These are phyloP conservation scores for Drosophila kuntzei DNA, from an alignment of 2,888 invertebrate species.

Conservation along the genomic window DNA sequence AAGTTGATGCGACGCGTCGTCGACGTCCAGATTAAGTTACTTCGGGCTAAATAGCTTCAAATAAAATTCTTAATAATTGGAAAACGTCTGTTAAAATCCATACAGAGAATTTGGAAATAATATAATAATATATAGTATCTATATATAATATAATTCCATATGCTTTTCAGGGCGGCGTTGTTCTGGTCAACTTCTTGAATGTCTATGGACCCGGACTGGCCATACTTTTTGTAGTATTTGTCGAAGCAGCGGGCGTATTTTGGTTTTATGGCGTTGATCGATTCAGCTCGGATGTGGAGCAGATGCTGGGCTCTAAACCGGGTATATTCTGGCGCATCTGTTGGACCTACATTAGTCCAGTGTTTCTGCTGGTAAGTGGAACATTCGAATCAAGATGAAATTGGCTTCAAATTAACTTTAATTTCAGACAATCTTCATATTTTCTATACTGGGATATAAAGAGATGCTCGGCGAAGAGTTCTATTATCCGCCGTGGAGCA, in stretches of 20 bases:
- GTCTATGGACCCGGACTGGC: constrained; percentile 95
- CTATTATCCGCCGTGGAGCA: constrained; percentile 92
- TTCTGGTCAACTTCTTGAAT: constrained; percentile 94
- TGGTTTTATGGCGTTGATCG: constrained; percentile 95
- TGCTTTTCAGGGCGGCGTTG: constrained; percentile 91
- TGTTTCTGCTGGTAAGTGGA: constrained; percentile 90
- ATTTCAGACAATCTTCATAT: constrained; percentile 91
- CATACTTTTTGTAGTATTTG: constrained; percentile 95
- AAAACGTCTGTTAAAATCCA: too few species aligned
- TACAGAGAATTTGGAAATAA: too few species aligned
- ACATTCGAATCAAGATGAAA: not conserved
- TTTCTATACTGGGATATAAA: constrained; percentile 92
- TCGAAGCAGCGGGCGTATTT: constrained; percentile 95
- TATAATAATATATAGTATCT: too few species aligned
- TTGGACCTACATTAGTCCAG: constrained; percentile 95
- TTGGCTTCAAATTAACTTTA: not conserved
- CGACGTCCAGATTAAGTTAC: too few species aligned
- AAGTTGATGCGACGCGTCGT: too few species aligned
- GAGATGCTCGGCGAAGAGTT: constrained; percentile 92
- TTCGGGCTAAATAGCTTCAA: too few species aligned
- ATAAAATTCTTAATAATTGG: too few species aligned
- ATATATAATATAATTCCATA: not conserved
- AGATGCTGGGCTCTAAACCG: constrained; percentile 93
- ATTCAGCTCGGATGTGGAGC: constrained; percentile 92
- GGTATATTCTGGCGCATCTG: constrained; percentile 93